Evolutionary conservation across 2,888 invertebrate species (phyloP).

Genomic region (Escarpia spicata): DNA sequence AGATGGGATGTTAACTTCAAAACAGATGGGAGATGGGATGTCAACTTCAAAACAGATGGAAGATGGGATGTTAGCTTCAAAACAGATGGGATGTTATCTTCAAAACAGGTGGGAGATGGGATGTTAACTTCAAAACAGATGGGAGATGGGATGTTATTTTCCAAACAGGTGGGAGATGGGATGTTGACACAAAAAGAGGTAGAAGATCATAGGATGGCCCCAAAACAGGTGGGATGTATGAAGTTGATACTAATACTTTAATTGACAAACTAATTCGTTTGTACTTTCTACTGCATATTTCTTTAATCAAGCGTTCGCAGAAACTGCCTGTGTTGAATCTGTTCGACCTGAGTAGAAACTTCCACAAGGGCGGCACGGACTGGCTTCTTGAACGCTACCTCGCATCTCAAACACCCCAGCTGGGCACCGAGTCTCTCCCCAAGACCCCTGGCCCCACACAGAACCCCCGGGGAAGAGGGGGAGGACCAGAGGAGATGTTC

Average conservation of each 20-base stretch:
- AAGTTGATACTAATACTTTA: neutral
- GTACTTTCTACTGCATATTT: neutral
- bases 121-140: too few relatives aligned
- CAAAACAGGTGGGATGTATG: neutral
- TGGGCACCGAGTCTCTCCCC: neutral
- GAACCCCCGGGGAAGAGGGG: neutral
- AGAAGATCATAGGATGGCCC: too few relatives aligned
- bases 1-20: too few relatives aligned
- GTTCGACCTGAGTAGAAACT: conserved; percentile 62
- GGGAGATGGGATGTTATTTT: too few relatives aligned
- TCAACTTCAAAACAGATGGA: too few relatives aligned
- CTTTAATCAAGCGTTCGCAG: conserved; percentile 41
- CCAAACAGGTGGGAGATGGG: too few relatives aligned
- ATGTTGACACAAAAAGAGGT: too few relatives aligned
- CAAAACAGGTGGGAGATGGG: too few relatives aligned
- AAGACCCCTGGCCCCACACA: neutral
- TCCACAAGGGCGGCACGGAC: conserved; percentile 48
- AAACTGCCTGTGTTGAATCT: conserved; percentile 61
- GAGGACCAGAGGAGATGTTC: neutral
- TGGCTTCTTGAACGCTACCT: conserved; percentile 60
- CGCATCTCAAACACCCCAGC: neutral
- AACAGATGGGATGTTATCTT: too few relatives aligned
- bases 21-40: too few relatives aligned
- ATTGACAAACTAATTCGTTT: neutral
- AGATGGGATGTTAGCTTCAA: too few relatives aligned